Base-by-base conservation (phyloP, 2,113 vertebrate species). In the Myotis davidii region DNA sequence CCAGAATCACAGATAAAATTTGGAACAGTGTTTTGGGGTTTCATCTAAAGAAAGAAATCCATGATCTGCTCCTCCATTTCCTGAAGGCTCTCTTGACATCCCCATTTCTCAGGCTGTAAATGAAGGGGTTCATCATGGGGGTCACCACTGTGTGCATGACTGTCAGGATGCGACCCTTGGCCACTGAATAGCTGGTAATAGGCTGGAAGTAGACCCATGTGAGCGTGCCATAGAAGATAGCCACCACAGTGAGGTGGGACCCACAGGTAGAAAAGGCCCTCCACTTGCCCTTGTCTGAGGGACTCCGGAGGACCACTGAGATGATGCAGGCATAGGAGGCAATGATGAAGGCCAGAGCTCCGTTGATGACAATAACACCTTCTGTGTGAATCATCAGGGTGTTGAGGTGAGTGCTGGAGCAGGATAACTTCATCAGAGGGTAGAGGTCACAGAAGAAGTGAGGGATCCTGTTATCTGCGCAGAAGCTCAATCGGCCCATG, bases 391-490 rank as follows among this genome's bases (percentile, higher is more conserved):
- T 96, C 90, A 97, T 77, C 32, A 96, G 78, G 74, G 87, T 97
- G 34, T 94, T 97, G 65, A 97, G 90, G 27, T 94, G 37, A 5
- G 92, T 94, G 56, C 94, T 97, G 54, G 90, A 84, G 37, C 96
- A 98, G 39, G 96, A 97, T 21, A 97, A 29, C 50, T 96, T 94
- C 97, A 97, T 96, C 85, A 98, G 88, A 48, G 96, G 96, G 12
- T 95, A 97, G 77, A 98, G 96, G 29, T 97, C 96, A 86, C 96
- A 97, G 95, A 98, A 97, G 91, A 97, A 98, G 70, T 97, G 97
- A 7, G 94, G 77, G 18, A 98, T 97, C 78, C 72, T 93, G 70
- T 97, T 97, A 20, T 96, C 92, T n/a, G 88, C 78, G 89, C 96
- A 98, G 83, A 97, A 97, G 74, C n/a, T 52, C 52, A 98, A 20